Base-by-base conservation (phyloP, 2,888 invertebrate genomes). In the Psococerastis gibbosa region DNA sequence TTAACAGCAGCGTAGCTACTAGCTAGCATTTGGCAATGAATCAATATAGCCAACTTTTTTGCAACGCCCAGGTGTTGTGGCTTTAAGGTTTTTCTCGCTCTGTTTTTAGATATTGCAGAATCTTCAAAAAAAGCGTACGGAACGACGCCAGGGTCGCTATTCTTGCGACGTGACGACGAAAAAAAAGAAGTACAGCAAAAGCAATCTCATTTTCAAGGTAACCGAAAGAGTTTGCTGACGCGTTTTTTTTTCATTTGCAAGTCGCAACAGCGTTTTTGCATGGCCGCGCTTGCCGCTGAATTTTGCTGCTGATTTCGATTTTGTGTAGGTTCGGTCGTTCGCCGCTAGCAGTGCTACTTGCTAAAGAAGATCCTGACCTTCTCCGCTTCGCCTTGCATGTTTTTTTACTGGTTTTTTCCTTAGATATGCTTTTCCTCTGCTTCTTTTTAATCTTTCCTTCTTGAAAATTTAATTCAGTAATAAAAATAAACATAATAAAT, bases 151-250 rank as follows among this genome's bases (percentile, higher is more conserved):
- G 38, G 87, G 87, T 75, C 83, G 85, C 73, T 84, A 85, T 78
- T 79, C 83, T 80, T 84, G 84, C 73, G 85, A 88, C 73, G 71
- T 77, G 72, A 68, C 73, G 64, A 65, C 71, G 73, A 80, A 81
- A 75, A 80, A 84, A 83, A 85, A 84, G 79, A 79, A 81, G 78
- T 76, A 73, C 78, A 83, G 79, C 75, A 87, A 87, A 83, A 88
- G 85, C 84, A 85, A 84, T 82, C 84, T 88, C 75, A 88, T 89
- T 81, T 84, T 88, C 80, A 88, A 88, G 88, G 88, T 88, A 89
- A 87, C 76, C 8, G 27, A 9, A n/a, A n/a, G n/a, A n/a, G n/a
- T n/a, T n/a, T n/a, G n/a, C n/a, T n/a, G n/a, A n/a, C n/a, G n/a
- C n/a, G n/a, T n/a, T n/a, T n/a, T n/a, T n/a, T n/a, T n/a, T n/a